Evolutionary conservation across 2,113 vertebrate genomes (phyloP).

Genomic region (Ameiurus melas): DNA sequence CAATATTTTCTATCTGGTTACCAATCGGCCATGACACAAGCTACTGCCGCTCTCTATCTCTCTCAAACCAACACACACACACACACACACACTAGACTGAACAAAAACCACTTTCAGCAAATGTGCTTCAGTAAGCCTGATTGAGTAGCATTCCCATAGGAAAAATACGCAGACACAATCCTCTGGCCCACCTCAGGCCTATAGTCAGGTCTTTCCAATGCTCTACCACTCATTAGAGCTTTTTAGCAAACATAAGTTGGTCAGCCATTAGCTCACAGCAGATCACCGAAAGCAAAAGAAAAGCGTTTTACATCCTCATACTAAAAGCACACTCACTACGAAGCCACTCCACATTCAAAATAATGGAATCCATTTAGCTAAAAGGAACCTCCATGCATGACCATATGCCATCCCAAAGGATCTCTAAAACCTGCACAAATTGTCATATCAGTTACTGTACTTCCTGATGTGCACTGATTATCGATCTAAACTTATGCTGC

Average conservation of each 20-base stretch:
- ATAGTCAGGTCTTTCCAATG: conserved; percentile 5
- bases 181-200: neutral
- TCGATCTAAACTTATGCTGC: neutral
- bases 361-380: conserved; percentile 43
- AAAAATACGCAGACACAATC: conserved; percentile 24
- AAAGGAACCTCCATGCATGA: conserved; percentile 18
- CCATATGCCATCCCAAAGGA: conserved; percentile 12
- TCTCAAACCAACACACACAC: neutral
- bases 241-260: conserved; percentile 5
- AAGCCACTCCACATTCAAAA: conserved; percentile 31
- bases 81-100: conserved; percentile 37
- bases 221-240: conserved; percentile 27
- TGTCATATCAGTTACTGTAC: neutral
- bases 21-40: conserved; percentile 29
- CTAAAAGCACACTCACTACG: conserved; percentile 31
- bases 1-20: conserved; percentile 15
- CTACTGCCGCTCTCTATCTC: neutral
- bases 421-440: conserved; percentile 1
- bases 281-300: conserved; percentile 28
- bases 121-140: conserved; percentile 19
- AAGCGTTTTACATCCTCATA: conserved; percentile 13
- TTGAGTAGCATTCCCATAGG: conserved; percentile 18
- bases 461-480: neutral
- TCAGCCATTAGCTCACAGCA: conserved; percentile 37
- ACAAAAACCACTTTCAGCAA: conserved; percentile 25